Base-by-base conservation (phyloP, 2,113 vertebrate species). In the Microcebus ravelobensis region DNA sequence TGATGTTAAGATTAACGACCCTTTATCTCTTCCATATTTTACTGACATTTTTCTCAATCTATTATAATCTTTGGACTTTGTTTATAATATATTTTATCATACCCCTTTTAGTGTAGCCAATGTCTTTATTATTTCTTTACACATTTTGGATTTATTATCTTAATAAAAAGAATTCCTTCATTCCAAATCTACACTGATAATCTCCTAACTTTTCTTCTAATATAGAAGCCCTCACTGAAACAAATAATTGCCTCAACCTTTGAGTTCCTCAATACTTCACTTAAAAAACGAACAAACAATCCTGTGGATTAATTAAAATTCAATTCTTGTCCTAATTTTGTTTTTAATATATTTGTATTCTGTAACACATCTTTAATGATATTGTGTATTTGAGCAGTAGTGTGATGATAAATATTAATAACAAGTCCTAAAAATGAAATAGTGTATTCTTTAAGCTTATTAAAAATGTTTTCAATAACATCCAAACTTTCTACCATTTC, bases 401-500 rank as follows among this genome's bases (percentile, higher is more conserved):
- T 80, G 18, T 80, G 50, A 25, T 76, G n/a, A 34, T 85, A 92
- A 90, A 84, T 71, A 15, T 70, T 85, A 25, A 68, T 34, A 87
- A 81, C 6, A 39, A 73, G 80, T 79, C 7, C 39, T 84, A 21
- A 91, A 96, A 95, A 55, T 25, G 52, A 93, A 76, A 79, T 39
- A 83, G 11, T 8, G 73, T 73, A 42, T 73, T 59, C 36, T 70
- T 89, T 83, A 85, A 68, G 23, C 29, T 42, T 90, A 71, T 23
- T 36, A 25, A 81, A 59, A 79, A 45, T 83, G 13, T 39, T 93
- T 97, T 80, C 20, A 94, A 65, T 76, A 96, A 52, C 5, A 17
- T 70, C 25, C 34, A 34, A 34, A 71, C 15, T 81, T 83, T 81
- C 17, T 87, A 52, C 2, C 5, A 77, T 45, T 87, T 17, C 29